These are phyloP conservation scores for Ceraclea dissimilis DNA, from an alignment of 2,888 invertebrate genomes.

Conservation along the genomic window DNA sequence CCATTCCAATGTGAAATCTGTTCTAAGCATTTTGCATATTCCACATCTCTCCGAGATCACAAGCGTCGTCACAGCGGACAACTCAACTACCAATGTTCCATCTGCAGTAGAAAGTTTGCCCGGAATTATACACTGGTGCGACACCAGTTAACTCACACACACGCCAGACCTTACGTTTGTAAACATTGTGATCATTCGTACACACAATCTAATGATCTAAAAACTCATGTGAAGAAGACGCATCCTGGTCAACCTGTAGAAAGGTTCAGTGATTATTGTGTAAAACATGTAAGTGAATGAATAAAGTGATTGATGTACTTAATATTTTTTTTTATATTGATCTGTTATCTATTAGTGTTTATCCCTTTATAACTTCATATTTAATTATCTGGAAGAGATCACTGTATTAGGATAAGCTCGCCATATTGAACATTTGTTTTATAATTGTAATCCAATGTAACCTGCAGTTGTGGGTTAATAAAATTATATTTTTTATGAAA, in stretches of 20 bases:
- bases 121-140: conserved; percentile 12
- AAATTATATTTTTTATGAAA: too few species aligned
- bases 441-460: too few species aligned
- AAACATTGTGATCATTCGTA: conserved; percentile 11
- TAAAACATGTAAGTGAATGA: conserved; percentile 10
- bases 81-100: conserved; percentile 11
- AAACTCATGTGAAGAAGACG: conserved; percentile 15
- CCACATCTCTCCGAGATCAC: conserved; percentile 18
- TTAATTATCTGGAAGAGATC: too few species aligned
- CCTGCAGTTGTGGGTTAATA: too few species aligned
- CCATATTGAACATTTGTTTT: too few species aligned
- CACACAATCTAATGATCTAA: conserved; percentile 16
- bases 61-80: conserved; percentile 7
- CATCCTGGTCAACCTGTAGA: conserved; percentile 7
- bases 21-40: conserved; percentile 19
- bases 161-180: conserved; percentile 13
- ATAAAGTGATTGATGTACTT: too few species aligned
- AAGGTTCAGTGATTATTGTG: conserved; percentile 14
- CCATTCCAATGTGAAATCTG: conserved; percentile 20
- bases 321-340: too few species aligned
- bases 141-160: conserved; percentile 19
- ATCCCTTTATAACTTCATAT: too few species aligned
- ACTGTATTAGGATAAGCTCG: too few species aligned
- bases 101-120: conserved; percentile 13
- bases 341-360: too few species aligned